Evolutionary conservation across 2,888 invertebrate genomes (phyloP).

Genomic region (Eudasyphora cyanicolor): DNA sequence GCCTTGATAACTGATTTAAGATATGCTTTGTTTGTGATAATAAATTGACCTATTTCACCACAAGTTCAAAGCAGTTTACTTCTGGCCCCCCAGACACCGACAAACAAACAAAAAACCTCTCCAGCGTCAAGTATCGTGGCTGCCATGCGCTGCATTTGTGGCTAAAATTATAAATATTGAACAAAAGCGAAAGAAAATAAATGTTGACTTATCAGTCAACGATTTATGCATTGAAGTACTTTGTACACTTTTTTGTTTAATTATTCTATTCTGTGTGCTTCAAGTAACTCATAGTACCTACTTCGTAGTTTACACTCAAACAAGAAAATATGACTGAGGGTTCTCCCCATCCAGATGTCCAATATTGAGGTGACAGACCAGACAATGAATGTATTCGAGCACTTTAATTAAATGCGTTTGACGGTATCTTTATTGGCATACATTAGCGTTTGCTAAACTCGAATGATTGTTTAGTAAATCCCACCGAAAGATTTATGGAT

Average conservation of each 20-base stretch:
- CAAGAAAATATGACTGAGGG: constrained; percentile 7
- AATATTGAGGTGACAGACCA: background rate
- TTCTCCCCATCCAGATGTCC: background rate
- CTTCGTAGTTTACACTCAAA: background rate
- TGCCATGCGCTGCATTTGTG: background rate
- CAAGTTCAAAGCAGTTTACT: background rate
- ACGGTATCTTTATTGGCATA: background rate
- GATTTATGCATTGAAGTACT: background rate
- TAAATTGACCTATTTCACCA: background rate
- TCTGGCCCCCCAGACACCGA: background rate
- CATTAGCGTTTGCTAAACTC: background rate
- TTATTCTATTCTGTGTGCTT: background rate
- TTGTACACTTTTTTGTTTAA: background rate
- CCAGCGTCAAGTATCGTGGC: background rate
- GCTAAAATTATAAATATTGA: background rate
- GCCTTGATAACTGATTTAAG: no score
- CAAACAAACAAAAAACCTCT: background rate
- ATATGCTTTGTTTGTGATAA: no score
- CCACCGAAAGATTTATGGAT: background rate
- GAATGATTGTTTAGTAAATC: background rate
- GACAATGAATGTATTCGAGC: background rate
- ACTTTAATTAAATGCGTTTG: background rate
- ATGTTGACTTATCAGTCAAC: background rate
- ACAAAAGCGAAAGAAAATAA: background rate
- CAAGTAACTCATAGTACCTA: background rate